phyloP scores from a whole-genome alignment of 2,888 invertebrate species.

The Polydrusus pterygomalis region DNA sequence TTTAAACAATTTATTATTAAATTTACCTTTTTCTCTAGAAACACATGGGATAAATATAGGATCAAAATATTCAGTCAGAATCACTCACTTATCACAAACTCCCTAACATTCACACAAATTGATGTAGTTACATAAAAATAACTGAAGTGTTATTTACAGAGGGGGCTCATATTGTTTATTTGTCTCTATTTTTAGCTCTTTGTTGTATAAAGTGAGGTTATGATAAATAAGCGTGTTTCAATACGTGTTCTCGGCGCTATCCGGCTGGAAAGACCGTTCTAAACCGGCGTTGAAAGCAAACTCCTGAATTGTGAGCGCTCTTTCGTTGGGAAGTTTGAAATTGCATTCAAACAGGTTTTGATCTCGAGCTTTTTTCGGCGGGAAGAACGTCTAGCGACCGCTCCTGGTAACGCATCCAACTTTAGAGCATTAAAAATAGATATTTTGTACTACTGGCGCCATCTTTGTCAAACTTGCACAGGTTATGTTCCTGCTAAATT shows the following conservation, averaged over 20 bases:
- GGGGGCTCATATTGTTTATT: conserved; percentile 36
- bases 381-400: conserved; percentile 28
- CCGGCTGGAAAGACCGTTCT: conserved; percentile 44
- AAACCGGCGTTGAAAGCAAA: conserved; percentile 43
- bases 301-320: conserved; percentile 41
- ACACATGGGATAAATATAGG: conserved; percentile 4
- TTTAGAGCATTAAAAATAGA: not conserved
- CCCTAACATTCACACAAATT: conserved; percentile 42
- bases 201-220: conserved; percentile 41
- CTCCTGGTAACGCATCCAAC: conserved; percentile 1
- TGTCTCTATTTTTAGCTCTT: conserved; percentile 43
- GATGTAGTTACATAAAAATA: conserved; percentile 43
- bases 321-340: conserved; percentile 41
- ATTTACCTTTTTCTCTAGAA: conserved; percentile 17
- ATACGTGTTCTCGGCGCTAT: conserved; percentile 32
- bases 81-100: conserved; percentile 44
- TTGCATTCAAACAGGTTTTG: conserved; percentile 46
- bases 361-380: conserved; percentile 10
- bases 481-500: not conserved
- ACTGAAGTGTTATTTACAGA: conserved; percentile 40
- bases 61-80: conserved; percentile 44
- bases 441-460: not conserved
- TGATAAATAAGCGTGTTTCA: conserved; percentile 45
- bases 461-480: not conserved
- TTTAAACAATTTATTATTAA: too few species aligned